These are phyloP conservation scores for Crocidura indochinensis DNA, from an alignment of 2,797 vertebrate species.

Conservation along the genomic window DNA sequence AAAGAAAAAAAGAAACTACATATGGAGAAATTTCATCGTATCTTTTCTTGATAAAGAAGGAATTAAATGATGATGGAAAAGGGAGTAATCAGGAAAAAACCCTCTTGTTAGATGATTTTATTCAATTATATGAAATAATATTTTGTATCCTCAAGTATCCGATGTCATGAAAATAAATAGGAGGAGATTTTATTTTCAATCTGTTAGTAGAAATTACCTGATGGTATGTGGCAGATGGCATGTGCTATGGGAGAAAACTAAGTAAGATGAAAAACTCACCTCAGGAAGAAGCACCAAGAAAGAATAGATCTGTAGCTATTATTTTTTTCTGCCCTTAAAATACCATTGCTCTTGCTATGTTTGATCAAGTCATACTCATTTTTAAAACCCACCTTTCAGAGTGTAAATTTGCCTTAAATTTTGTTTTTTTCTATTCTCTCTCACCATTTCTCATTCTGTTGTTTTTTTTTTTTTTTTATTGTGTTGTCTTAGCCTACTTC, in stretches of 20 bases:
- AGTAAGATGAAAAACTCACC: constrained; percentile 33
- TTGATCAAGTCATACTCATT: neutral
- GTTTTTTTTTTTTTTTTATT: too few species aligned
- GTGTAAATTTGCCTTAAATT: neutral
- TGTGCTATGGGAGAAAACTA: neutral
- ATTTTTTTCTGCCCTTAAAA: neutral
- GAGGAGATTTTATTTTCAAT: constrained; percentile 4
- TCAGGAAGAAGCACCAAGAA: neutral
- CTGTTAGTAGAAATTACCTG: constrained; percentile 46
- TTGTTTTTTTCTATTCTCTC: too few species aligned
- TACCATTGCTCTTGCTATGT: neutral
- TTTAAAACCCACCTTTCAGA: neutral
- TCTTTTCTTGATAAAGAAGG: constrained; percentile 15
- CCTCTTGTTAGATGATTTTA: neutral
- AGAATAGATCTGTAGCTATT: neutral
- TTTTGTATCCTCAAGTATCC: neutral
- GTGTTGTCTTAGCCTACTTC: too few species aligned
- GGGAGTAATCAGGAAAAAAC: neutral
- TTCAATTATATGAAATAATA: constrained; percentile 10
- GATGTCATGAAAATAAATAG: constrained; percentile 44
- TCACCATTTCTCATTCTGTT: too few species aligned
- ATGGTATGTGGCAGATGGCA: neutral
- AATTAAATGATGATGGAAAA: constrained; percentile 33
- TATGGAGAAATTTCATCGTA: neutral
- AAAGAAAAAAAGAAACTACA: neutral